These are phyloP conservation scores for Brachionus koreanus DNA, from an alignment of 1,140 invertebrate species.

Conservation along the genomic window DNA sequence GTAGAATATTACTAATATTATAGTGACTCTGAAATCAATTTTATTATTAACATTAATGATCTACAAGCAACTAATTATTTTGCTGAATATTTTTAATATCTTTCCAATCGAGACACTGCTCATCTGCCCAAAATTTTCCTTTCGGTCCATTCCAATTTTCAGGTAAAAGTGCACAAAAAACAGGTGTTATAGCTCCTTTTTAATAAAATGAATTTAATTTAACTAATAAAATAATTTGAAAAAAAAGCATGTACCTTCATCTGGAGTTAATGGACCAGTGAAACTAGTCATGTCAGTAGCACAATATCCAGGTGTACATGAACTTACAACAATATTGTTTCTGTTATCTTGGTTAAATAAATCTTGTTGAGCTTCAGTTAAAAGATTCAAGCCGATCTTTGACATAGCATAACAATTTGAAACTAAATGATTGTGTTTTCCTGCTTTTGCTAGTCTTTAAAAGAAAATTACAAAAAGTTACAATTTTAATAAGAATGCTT, in stretches of 20 bases:
- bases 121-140: conserved; percentile 31
- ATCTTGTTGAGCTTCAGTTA: conserved; percentile 66
- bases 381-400: conserved; percentile 66
- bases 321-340: conserved; percentile 66
- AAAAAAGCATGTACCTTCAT: neutral
- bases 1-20: too few species aligned
- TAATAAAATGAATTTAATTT: conserved; percentile 52
- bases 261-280: conserved; percentile 65
- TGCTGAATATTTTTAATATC: neutral
- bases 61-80: neutral
- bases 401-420: conserved; percentile 65
- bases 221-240: neutral
- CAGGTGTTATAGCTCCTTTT: conserved; percentile 62
- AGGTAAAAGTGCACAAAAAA: conserved; percentile 43
- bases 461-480: too few species aligned
- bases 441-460: conserved; percentile 62
- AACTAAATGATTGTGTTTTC: conserved; percentile 60
- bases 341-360: conserved; percentile 61
- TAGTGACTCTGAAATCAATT: too few species aligned
- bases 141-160: neutral
- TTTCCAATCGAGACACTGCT: neutral
- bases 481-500: too few species aligned
- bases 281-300: conserved; percentile 71
- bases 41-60: too few species aligned
- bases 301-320: conserved; percentile 65